Conservation (phyloP, 1,140 invertebrate genomes). For the Trichoplusia ni region DNA sequence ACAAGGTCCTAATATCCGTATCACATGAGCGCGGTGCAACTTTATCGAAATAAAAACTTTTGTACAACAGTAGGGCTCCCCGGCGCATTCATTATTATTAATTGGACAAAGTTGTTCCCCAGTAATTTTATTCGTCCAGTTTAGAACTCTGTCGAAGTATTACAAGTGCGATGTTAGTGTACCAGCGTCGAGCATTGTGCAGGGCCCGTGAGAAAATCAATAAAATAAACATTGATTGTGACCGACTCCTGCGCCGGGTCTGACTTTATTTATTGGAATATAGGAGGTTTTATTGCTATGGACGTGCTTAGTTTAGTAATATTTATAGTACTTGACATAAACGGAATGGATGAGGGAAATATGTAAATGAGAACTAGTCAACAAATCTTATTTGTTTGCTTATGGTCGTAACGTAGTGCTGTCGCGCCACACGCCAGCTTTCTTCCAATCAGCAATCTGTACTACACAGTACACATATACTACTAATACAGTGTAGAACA, state of each 20-base stretch:
- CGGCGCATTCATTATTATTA: slow-evolving; percentile 70
- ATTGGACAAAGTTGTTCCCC: slow-evolving; percentile 66
- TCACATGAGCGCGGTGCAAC: slow-evolving; percentile 54
- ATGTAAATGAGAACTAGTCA: too few species aligned
- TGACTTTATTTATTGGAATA: slow-evolving; percentile 37
- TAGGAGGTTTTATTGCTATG: slow-evolving; percentile 21
- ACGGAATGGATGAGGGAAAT: too few species aligned
- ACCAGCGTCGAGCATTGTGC: slow-evolving; percentile 59
- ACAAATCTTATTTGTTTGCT: too few species aligned
- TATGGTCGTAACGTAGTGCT: too few species aligned
- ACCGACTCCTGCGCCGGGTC: slow-evolving; percentile 43
- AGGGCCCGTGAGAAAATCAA: slow-evolving; percentile 77
- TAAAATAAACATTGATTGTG: slow-evolving; percentile 78
- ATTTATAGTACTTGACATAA: not conserved
- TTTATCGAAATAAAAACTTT: slow-evolving; percentile 73
- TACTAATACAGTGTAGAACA: not conserved
- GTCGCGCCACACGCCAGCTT: too few species aligned
- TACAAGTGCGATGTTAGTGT: slow-evolving; percentile 39
- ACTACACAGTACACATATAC: too few species aligned
- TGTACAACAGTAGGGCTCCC: slow-evolving; percentile 59
- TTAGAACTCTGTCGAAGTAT: slow-evolving; percentile 64
- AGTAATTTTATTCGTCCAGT: slow-evolving; percentile 56
- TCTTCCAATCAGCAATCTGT: too few species aligned
- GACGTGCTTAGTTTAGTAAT: not conserved
- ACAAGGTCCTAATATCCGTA: slow-evolving; percentile 62